These are phyloP conservation scores for Sanderia malayensis DNA, from an alignment of 30 jellyfish, hydroid and myxozoan genomes.

Conservation along the genomic window DNA sequence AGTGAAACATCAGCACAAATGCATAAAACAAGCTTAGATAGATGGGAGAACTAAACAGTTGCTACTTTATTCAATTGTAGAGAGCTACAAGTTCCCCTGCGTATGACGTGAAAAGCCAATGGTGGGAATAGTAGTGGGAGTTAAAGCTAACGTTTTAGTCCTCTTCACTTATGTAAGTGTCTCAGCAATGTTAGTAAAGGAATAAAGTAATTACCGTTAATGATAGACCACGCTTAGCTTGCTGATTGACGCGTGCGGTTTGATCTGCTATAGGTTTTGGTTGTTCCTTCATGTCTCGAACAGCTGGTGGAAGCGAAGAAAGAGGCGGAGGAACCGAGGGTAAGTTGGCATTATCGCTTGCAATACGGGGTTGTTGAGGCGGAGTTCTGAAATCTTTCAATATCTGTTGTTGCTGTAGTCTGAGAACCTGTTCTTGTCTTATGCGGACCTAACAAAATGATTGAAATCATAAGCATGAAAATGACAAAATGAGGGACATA, in stretches of 20 bases:
- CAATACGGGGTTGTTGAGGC: slow-evolving; percentile 21
- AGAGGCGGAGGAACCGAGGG: slow-evolving; percentile 12
- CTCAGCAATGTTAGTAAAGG: no score
- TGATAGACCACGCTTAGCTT: slow-evolving; percentile 63
- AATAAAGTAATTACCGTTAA: slow-evolving; percentile 53
- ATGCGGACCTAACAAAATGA: slow-evolving; percentile 79
- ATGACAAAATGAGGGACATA: no score
- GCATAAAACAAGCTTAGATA: no score
- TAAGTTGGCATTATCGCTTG: slow-evolving; percentile 17
- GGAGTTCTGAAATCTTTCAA: slow-evolving; percentile 20
- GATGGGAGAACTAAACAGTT: no score
- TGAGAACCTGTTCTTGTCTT: slow-evolving; percentile 73
- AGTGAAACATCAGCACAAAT: no score
- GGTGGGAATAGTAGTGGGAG: no score
- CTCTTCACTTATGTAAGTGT: no score
- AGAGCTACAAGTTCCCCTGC: no score
- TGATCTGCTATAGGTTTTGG: slow-evolving; percentile 39
- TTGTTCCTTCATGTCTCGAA: slow-evolving; percentile 23
- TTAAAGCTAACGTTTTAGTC: no score
- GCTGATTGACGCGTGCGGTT: slow-evolving; percentile 38
- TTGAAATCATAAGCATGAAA: no score
- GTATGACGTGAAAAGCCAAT: no score
- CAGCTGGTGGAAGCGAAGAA: slow-evolving; percentile 24
- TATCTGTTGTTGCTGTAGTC: slow-evolving; percentile 62
- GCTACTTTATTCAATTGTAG: no score